A percentile compares a stretch with the other conserved stretches of the same genome.
Evolutionary conservation across 2,888 invertebrate species (phyloP).

Genomic region (Ligdia adustata): DNA sequence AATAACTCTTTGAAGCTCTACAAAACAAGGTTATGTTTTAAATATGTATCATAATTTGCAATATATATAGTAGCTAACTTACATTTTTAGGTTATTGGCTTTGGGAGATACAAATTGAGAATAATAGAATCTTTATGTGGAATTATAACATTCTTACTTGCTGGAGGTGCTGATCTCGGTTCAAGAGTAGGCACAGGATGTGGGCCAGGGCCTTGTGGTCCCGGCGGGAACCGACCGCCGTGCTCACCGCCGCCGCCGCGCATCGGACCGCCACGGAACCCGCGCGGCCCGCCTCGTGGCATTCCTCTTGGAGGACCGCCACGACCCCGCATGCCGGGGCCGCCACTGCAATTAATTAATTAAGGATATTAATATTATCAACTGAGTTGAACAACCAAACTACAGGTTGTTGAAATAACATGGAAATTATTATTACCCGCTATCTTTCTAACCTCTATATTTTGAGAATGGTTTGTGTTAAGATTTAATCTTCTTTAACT

Average conservation of each 20-base stretch:
- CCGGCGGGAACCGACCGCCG: slow-evolving; percentile 73
- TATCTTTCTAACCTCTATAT: slow-evolving; percentile 3
- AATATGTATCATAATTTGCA: too few species aligned
- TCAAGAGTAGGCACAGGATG: slow-evolving; percentile 79
- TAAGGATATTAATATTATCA: too few species aligned
- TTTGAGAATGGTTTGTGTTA: not conserved
- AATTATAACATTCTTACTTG: slow-evolving; percentile 50
- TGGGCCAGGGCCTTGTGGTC: slow-evolving; percentile 76
- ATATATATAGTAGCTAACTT: too few species aligned
- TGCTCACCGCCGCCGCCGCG: slow-evolving; percentile 72
- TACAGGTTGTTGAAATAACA: too few species aligned
- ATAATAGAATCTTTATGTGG: too few species aligned
- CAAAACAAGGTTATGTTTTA: too few species aligned
- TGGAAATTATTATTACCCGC: too few species aligned
- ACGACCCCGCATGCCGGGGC: slow-evolving; percentile 73
- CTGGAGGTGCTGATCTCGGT: slow-evolving; percentile 67
- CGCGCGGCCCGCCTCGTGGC: slow-evolving; percentile 70
- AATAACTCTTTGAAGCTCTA: too few species aligned
- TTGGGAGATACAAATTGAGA: too few species aligned
- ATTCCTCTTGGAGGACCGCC: slow-evolving; percentile 65
- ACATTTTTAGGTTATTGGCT: too few species aligned
- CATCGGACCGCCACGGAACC: slow-evolving; percentile 74
- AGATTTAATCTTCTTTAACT: slow-evolving; percentile 26
- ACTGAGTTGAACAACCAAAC: too few species aligned
- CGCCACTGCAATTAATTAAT: slow-evolving; percentile 48